These are phyloP conservation scores for Dipodomys merriami DNA, from an alignment of 2,113 vertebrate species.

Conservation along the genomic window DNA sequence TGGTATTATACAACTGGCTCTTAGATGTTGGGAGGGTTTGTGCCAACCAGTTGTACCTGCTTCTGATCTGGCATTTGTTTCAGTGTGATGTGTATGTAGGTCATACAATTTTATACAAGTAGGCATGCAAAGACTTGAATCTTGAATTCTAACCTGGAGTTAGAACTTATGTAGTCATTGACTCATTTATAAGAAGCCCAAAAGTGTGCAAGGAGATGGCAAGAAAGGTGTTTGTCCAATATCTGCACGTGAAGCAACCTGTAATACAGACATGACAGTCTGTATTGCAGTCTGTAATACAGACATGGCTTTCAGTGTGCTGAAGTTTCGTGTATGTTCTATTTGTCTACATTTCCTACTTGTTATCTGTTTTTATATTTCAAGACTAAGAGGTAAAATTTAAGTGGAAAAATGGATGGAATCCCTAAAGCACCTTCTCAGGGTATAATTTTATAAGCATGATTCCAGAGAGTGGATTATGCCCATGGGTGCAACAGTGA, in stretches of 20 bases:
- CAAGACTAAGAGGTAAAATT: slow-evolving; percentile 9
- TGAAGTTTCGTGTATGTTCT: neutral
- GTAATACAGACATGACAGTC: neutral
- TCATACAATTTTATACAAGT: slow-evolving; percentile 57
- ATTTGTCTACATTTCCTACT: neutral
- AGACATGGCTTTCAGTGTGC: neutral
- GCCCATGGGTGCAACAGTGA: neutral
- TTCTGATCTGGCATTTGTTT: slow-evolving; percentile 59
- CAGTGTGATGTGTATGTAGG: slow-evolving; percentile 46
- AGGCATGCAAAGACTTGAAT: slow-evolving; percentile 56
- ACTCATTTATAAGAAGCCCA: slow-evolving; percentile 55
- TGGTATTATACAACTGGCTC: neutral
- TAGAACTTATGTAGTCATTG: slow-evolving; percentile 59
- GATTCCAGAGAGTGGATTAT: neutral
- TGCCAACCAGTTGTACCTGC: slow-evolving; percentile 69
- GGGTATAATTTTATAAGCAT: neutral
- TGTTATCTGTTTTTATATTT: neutral
- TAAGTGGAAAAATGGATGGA: slow-evolving; percentile 7
- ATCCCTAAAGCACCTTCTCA: neutral
- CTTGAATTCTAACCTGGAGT: slow-evolving; percentile 1
- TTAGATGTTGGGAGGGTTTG: slow-evolving; percentile 23
- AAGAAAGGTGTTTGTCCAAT: neutral
- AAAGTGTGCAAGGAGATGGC: neutral
- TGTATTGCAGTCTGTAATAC: neutral
- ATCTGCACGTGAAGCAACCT: neutral